Conservation (phyloP, 2,888 invertebrate species). For the Epiblema foenella region DNA sequence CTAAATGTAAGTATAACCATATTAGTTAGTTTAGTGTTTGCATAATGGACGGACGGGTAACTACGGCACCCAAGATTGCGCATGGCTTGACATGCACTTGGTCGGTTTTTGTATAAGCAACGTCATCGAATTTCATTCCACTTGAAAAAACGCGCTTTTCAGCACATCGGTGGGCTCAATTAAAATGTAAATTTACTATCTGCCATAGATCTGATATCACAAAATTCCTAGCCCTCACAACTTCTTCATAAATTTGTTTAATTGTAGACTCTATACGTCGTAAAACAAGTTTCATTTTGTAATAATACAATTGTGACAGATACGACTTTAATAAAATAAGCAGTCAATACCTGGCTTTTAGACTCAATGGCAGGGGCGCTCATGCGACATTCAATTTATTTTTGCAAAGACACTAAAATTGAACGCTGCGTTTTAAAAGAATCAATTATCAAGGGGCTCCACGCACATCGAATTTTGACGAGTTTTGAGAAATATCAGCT, state of each 20-base stretch:
- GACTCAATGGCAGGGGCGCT: slow-evolving; percentile 50
- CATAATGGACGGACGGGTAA: too few species aligned
- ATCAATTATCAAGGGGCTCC: background rate
- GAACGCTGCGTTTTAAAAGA: background rate
- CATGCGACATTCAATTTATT: slow-evolving; percentile 56
- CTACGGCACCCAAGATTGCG: too few species aligned
- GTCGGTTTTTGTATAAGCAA: background rate
- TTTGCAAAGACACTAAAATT: slow-evolving; percentile 17
- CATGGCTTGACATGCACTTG: too few species aligned
- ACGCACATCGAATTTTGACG: too few species aligned
- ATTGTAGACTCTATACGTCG: background rate
- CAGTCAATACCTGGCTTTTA: slow-evolving; percentile 48
- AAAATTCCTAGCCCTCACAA: background rate
- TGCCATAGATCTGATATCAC: slow-evolving; percentile 50
- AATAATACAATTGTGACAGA: background rate
- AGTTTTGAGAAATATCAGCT: too few species aligned
- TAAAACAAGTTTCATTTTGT: background rate
- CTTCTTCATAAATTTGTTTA: background rate
- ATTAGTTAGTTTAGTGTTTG: too few species aligned
- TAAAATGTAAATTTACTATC: slow-evolving; percentile 65
- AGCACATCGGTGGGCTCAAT: slow-evolving; percentile 58
- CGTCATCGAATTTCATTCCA: background rate
- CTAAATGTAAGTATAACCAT: too few species aligned
- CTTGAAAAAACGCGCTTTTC: slow-evolving; percentile 12
- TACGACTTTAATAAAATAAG: background rate